These are phyloP conservation scores for Moxostoma hubbsi DNA, from an alignment of 2,797 vertebrate genomes.

Conservation along the genomic window DNA sequence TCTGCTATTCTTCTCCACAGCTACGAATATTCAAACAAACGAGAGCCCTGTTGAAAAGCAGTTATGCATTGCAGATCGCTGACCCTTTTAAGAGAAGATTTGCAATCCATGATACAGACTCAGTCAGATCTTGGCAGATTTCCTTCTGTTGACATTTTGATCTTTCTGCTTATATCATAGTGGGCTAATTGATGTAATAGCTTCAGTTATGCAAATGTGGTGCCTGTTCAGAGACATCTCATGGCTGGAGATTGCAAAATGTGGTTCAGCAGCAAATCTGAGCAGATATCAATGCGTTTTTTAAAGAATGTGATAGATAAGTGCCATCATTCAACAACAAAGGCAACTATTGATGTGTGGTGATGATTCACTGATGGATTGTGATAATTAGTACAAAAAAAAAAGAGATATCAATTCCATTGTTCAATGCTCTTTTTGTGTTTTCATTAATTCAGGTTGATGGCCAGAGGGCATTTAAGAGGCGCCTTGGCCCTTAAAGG, in stretches of 20 bases:
- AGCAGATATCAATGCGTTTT: slow-evolving; percentile 30
- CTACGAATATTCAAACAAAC: slow-evolving; percentile 29
- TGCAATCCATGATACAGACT: slow-evolving; percentile 30
- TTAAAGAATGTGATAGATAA: slow-evolving; percentile 26
- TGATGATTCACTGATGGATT: slow-evolving; percentile 29
- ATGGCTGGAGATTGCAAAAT: slow-evolving; percentile 28
- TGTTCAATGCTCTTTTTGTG: neutral
- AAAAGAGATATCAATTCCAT: slow-evolving; percentile 21
- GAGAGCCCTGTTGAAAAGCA: slow-evolving; percentile 42
- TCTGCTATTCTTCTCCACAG: slow-evolving; percentile 51
- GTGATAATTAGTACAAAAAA: slow-evolving; percentile 18
- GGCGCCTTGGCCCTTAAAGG: slow-evolving; percentile 33
- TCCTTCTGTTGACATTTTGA: slow-evolving; percentile 52
- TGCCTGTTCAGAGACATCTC: slow-evolving; percentile 34
- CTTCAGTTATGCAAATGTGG: slow-evolving; percentile 48
- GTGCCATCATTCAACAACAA: slow-evolving; percentile 41
- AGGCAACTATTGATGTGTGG: slow-evolving; percentile 35
- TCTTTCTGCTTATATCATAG: slow-evolving; percentile 46
- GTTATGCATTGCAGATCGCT: slow-evolving; percentile 20
- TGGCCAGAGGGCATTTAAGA: slow-evolving; percentile 30
- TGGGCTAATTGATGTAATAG: slow-evolving; percentile 52
- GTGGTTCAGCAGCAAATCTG: neutral
- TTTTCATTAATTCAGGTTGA: slow-evolving; percentile 43
- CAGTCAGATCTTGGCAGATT: slow-evolving; percentile 42
- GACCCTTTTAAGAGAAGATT: slow-evolving; percentile 46